phyloP scores from a whole-genome alignment of 2,113 vertebrate genomes.

The Brienomyrus longianalis region DNA sequence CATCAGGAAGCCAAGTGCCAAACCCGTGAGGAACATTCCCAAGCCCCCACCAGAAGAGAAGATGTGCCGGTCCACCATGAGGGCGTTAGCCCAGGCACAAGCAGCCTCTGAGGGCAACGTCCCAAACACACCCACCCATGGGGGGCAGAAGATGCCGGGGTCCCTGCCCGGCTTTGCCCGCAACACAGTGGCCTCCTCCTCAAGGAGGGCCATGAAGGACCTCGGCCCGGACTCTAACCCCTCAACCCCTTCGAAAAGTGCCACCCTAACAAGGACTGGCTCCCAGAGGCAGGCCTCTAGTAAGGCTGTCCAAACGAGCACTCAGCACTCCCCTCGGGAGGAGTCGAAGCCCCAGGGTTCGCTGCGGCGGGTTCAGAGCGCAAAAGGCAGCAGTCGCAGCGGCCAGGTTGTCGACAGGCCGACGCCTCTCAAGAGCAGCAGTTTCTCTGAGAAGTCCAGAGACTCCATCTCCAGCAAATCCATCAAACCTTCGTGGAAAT shows the following conservation, averaged over 20 bases:
- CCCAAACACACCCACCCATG: conserved; percentile 35
- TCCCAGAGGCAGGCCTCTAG: conserved; percentile 60
- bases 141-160: conserved; percentile 40
- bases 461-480: conserved; percentile 61
- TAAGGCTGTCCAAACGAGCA: conserved; percentile 43
- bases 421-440: conserved; percentile 51
- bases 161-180: conserved; percentile 77
- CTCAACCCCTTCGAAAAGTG: conserved; percentile 52
- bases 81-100: conserved; percentile 52
- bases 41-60: conserved; percentile 73
- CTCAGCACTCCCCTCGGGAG: conserved; percentile 50
- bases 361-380: conserved; percentile 70
- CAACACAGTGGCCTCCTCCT: conserved; percentile 84
- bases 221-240: conserved; percentile 40
- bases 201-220: conserved; percentile 69
- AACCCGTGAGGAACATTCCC: conserved; percentile 71
- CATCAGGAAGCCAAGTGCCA: conserved; percentile 73
- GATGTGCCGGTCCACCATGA: conserved; percentile 71
- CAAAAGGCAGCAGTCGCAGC: conserved; percentile 54
- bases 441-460: conserved; percentile 60
- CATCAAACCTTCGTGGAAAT: conserved; percentile 72
- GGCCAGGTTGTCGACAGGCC: conserved; percentile 56
- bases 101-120: conserved; percentile 55
- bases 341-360: conserved; percentile 50
- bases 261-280: conserved; percentile 55